Conservation (phyloP, 2,888 invertebrate species). For the Hylaea fasciaria region DNA sequence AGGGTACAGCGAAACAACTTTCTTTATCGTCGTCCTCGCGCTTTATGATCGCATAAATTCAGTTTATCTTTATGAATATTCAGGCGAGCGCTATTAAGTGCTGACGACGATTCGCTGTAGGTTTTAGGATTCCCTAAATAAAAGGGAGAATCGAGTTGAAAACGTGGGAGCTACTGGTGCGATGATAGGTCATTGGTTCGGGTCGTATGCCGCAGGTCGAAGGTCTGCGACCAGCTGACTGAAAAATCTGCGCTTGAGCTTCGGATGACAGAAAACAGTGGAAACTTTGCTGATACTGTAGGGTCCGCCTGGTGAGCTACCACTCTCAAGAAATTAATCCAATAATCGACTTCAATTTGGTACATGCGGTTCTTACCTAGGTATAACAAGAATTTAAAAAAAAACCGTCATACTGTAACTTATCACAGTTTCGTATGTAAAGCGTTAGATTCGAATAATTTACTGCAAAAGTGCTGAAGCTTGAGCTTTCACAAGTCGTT, state of each 20-base stretch:
- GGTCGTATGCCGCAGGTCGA: too few relatives aligned
- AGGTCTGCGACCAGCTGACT: too few relatives aligned
- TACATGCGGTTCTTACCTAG: too few relatives aligned
- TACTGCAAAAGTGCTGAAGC: conserved; percentile 1
- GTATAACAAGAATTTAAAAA: too few relatives aligned
- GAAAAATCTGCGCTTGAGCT: too few relatives aligned
- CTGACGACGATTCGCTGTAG: conserved; percentile 45
- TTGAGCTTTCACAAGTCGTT: conserved; percentile 7
- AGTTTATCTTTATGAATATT: conserved; percentile 80
- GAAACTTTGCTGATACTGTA: too few relatives aligned
- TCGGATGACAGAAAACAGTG: too few relatives aligned
- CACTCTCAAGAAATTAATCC: too few relatives aligned
- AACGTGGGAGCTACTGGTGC: background rate
- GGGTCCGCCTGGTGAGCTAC: too few relatives aligned
- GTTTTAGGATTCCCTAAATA: conserved; percentile 28
- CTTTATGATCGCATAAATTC: conserved; percentile 76
- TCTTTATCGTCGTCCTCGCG: conserved; percentile 61
- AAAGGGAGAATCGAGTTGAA: conserved; percentile 4
- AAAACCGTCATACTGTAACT: too few relatives aligned
- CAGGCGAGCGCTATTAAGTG: conserved; percentile 49
- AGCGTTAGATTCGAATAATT: conserved; percentile 8
- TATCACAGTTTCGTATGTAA: background rate
- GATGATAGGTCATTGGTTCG: too few relatives aligned
- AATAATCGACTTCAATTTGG: too few relatives aligned
- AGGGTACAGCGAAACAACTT: conserved; percentile 56